Evolutionary conservation across 2,797 vertebrate genomes (phyloP), one percentile per base, ranked within the genome.

Genomic region (Pseudochirops corinnae): DNA sequence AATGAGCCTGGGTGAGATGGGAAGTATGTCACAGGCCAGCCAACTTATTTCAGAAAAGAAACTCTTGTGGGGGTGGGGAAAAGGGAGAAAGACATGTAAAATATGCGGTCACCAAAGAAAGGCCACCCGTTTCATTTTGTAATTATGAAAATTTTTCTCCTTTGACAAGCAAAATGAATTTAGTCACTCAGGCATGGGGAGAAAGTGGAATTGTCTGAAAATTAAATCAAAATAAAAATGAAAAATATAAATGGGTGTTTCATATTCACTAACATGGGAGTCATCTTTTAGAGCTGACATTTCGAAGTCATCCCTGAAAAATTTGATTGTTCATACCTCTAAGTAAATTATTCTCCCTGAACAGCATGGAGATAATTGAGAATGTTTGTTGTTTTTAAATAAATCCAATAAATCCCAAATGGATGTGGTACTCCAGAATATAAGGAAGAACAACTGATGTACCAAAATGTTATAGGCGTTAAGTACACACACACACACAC

Each of bases 161-260:
- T 97, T 98, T 98, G 98, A 98, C 98, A 99, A 98, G 98, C 98
- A 97, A 98, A 99, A 99, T 99, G 98, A 98, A 99, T 99, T 98
- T 98, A 98, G 97, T 98, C 98, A 98, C 94, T 98, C 98, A 98
- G 98, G 98, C 98, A 98, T 98, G 96, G 98, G 98, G 97, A 97
- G 97, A 98, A 98, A 98, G 98, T 98, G 98, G 99, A 99, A 98
- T 98, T 98, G 97, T 98, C 98, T 99, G 98, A 98, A 99, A 99
- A 99, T 99, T 98, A 99, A 99, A 99, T 99, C 98, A 99, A 99
- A 99, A 98, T 98, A 98, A 98, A 98, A 98, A 98, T 98, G 98
- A 98, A 99, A 98, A 98, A 98, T 98, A 98, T 96, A 98, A 98
- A 96, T 26, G 91, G 91, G 94, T 97, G 92, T 98, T 98, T 98